phyloP scores from a whole-genome alignment of 2,888 invertebrate genomes.

The Melikaiella ostensackeni region DNA sequence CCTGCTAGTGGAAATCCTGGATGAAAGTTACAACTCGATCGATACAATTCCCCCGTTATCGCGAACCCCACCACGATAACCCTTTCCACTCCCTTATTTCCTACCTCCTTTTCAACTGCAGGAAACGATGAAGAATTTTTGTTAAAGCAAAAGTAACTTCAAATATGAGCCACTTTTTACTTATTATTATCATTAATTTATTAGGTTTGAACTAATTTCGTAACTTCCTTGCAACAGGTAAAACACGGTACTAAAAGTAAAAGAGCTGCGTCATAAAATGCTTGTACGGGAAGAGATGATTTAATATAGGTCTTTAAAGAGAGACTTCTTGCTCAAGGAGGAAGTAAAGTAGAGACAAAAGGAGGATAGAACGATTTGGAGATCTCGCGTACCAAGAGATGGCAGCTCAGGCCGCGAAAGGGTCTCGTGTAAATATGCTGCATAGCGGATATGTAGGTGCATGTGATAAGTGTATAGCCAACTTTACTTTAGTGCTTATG shows the following conservation, averaged over 20 bases:
- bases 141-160: background rate
- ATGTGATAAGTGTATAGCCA: constrained; percentile 32
- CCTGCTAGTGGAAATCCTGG: constrained; percentile 50
- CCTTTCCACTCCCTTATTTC: background rate
- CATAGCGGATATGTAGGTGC: background rate
- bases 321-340: constrained; percentile 30
- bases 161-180: background rate
- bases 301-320: constrained; percentile 26
- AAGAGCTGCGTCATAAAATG: constrained; percentile 36
- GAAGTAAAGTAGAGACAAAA: constrained; percentile 34
- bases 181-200: constrained; percentile 22
- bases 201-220: constrained; percentile 3
- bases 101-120: background rate
- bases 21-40: constrained; percentile 47
- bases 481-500: constrained; percentile 45
- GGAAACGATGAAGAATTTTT: background rate
- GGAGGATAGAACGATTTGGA: constrained; percentile 9
- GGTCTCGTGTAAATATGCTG: background rate
- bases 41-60: constrained; percentile 45
- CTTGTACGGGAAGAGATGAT: constrained; percentile 39
- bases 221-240: constrained; percentile 26
- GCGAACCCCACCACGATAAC: constrained; percentile 5
- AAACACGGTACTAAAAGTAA: constrained; percentile 17
- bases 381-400: constrained; percentile 55
- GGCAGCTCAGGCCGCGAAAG: constrained; percentile 51